Base-by-base conservation (phyloP, 1,140 invertebrate species). In the Sycobia sp. region DNA sequence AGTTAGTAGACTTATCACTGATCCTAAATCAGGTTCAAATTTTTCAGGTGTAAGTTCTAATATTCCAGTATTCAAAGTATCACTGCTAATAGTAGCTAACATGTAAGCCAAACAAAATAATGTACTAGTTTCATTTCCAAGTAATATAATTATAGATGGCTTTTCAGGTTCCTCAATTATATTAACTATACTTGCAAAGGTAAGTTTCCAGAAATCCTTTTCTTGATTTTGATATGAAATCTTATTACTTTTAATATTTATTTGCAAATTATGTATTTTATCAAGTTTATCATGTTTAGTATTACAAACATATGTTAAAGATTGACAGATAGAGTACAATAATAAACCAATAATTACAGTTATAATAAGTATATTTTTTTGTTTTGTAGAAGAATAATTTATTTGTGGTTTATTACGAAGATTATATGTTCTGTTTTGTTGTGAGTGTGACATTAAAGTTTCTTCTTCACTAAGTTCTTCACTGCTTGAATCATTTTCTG, bases 61-160 rank as follows among this genome's bases (percentile, higher is more conserved):
- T 23, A 38, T 46, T 5, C 71, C 49, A 36, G 47, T 69, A 18
- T 56, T 38, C 18, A 79, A 55, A 49, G 70, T 65, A 16, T 36
- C 56, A n/a, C 67, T 69, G 41, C 68, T 71, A 7, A 73, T 46
- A 46, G 71, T 39, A 4, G 66, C 73, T 16, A 80, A 22, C n/a
- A 62, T 53, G 25, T 44, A 39, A 32, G 74, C 73, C 5, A 80
- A 69, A 62, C 78, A 80, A 49, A 70, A 54, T 51, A 76, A 65
- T 14, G 71, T 65, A 32, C 64, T 4, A 2, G 29, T 63, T 23
- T 71, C 62, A 54, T 72, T 69, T 13, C 72, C 73, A 53, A 78
- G 71, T 5, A 80, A 58, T 20, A 76, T 22, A 47, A 80, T 69
- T 46, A 74, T 68, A 5, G 68, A 65, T 9, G 71, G 71, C 57